Base-by-base conservation (phyloP, 2,113 vertebrate species). In the Grammomys dolichurus region DNA sequence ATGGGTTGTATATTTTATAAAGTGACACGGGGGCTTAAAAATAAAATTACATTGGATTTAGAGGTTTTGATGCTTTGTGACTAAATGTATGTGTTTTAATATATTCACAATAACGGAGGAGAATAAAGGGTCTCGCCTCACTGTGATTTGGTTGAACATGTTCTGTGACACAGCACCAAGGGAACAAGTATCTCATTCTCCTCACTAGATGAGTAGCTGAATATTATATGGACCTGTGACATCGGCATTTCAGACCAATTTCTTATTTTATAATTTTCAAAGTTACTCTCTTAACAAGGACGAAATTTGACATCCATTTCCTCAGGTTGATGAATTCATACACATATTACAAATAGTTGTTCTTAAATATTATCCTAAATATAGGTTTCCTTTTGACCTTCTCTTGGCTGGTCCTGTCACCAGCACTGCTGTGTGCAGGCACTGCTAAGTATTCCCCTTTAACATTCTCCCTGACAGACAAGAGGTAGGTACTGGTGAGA, bases 401-500 rank as follows among this genome's bases (percentile, higher is more conserved):
- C 43, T 33, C 88, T 76, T 7, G 40, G 19, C 76, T 48, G 56
- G 40, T 24, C 1, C n/a, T 60, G 0, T 70, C 43, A 48, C 9
- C 14, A 6, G 70, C 60, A 13, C 10, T 8, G 31, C 80, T 86
- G n/a, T 89, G 63, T 65, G 48, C 85, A 12, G n/a, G 76, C 90
- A 54, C 28, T 51, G 87, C 17, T 91, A 46, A 51, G 8, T 80
- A 19, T 19, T 43, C 43, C 89, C 84, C 82, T 65, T 72, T 88
- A 70, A 77, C 80, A n/a, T 26, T 92, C 67, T 93, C 54, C n/a
- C 8, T 77, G 48, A 58, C 81, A 78, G 54, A 80, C 56, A 75
- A 75, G 96, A 96, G 82, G 63, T 94, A 82, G 78, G 72, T 89
- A 78, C 56, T 67, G 46, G 86, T 20, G 51, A 96, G 70, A 43